Base-by-base conservation (phyloP, 2,888 invertebrate genomes). In the Tineola bisselliella region DNA sequence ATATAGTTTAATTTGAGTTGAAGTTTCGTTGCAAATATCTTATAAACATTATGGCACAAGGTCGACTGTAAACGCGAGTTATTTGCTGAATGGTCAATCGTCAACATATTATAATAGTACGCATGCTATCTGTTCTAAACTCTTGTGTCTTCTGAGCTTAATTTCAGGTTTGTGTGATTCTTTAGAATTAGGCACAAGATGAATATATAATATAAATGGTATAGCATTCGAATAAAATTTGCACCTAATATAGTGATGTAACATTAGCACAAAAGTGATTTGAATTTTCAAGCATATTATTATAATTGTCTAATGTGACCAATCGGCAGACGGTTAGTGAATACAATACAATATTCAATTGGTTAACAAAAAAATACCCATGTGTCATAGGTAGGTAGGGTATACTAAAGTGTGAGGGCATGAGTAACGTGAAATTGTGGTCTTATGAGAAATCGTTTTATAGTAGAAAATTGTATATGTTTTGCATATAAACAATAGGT, bases 1-100 rank as follows among this genome's bases (percentile, higher is more conserved):
- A 56, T 56, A 30, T 25, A 56, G 56, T 17, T 17, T 56, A 25
- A 18, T 56, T 56, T 56, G 25, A 30, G 30, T 56, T 18, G 19
- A 56, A 56, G 25, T n/a, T 56, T 19, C n/a, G 8, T 56, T 56
- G 56, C n/a, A 25, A 25, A 11, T n/a, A n/a, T 25, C 12, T 19
- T 56, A 18, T 30, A 25, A 3, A 30, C 19, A 56, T 30, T 69
- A 66, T 70, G 31, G 67, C 65, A 67, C 76, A 79, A 81, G 79
- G 78, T 66, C 73, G 69, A 69, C 71, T 73, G n/a, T 8, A 33
- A 33, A 58, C 58, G 33, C 58, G 58, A 58, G 33, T 13, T 58
- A 33, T 58, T 33, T 58, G 13, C 58, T 13, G 58, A 58, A 25
- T 17, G 15, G 17, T 25, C 25, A 25, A 25, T 25, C 6, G 2